Evolutionary conservation across 2,113 vertebrate genomes (phyloP).

Genomic region (Cebidichthys violaceus): DNA sequence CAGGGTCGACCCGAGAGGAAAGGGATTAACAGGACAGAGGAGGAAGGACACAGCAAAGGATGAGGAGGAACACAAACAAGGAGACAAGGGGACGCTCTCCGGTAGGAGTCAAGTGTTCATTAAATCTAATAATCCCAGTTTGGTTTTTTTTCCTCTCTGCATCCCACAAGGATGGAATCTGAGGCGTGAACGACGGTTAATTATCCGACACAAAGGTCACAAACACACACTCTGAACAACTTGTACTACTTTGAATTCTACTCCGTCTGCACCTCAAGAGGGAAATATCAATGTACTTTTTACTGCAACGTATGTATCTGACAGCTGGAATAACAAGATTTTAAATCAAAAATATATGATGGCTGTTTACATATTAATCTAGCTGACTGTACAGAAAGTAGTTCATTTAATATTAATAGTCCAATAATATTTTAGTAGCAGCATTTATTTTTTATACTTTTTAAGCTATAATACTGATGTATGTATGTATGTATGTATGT

Average conservation of each 20-base stretch:
- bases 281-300: neutral
- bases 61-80: neutral
- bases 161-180: constrained; percentile 5
- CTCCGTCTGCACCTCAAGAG: neutral
- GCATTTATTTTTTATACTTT: neutral
- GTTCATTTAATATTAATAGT: neutral
- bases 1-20: neutral
- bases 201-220: neutral
- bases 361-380: no score
- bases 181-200: neutral
- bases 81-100: neutral
- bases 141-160: neutral
- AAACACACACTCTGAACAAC: no score
- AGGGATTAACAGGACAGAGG: neutral
- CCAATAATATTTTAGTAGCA: no score
- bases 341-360: neutral
- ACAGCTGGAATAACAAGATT: neutral
- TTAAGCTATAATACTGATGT: neutral
- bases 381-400: neutral
- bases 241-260: neutral
- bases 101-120: constrained; percentile 30
- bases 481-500: no score
- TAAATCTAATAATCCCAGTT: constrained; percentile 32
- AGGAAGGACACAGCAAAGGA: neutral
- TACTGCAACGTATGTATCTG: neutral